Evolutionary conservation across 2,888 invertebrate species (phyloP).

Genomic region (Phragmatobia fuliginosa): DNA sequence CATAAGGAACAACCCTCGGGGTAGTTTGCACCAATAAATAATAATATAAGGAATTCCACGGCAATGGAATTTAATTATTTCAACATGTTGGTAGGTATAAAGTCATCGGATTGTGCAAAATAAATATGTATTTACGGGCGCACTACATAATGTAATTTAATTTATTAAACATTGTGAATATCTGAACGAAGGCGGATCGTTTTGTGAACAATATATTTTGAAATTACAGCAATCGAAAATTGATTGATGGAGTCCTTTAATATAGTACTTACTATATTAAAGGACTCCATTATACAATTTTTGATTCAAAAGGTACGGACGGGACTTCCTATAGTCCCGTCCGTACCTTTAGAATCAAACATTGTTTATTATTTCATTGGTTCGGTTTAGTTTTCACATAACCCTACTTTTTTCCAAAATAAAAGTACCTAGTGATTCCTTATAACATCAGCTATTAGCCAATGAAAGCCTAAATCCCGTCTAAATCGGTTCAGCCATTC

Average conservation of each 20-base stretch:
- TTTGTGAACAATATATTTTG: not conserved
- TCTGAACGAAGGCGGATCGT: not conserved
- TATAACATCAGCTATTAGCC: too few relatives aligned
- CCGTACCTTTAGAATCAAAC: too few relatives aligned
- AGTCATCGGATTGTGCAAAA: conserved; percentile 59
- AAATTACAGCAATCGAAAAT: not conserved
- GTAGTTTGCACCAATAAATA: conserved; percentile 65
- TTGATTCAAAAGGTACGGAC: too few relatives aligned
- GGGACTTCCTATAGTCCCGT: too few relatives aligned
- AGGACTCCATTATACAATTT: too few relatives aligned
- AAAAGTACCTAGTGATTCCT: too few relatives aligned
- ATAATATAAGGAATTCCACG: conserved; percentile 66
- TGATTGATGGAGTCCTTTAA: not conserved
- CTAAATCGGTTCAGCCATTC: too few relatives aligned
- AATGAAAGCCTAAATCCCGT: too few relatives aligned
- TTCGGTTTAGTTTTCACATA: too few relatives aligned
- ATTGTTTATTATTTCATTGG: too few relatives aligned
- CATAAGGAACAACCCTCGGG: conserved; percentile 43
- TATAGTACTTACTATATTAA: too few relatives aligned
- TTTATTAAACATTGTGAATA: conserved; percentile 29
- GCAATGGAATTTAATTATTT: conserved; percentile 73
- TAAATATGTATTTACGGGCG: conserved; percentile 48
- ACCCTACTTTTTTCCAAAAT: too few relatives aligned
- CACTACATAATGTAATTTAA: conserved; percentile 32
- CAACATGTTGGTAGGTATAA: conserved; percentile 52